Evolutionary conservation across 2,113 vertebrate genomes (phyloP), one percentile per base, ranked within the genome.

Genomic region (Peromyscus polionotus): DNA sequence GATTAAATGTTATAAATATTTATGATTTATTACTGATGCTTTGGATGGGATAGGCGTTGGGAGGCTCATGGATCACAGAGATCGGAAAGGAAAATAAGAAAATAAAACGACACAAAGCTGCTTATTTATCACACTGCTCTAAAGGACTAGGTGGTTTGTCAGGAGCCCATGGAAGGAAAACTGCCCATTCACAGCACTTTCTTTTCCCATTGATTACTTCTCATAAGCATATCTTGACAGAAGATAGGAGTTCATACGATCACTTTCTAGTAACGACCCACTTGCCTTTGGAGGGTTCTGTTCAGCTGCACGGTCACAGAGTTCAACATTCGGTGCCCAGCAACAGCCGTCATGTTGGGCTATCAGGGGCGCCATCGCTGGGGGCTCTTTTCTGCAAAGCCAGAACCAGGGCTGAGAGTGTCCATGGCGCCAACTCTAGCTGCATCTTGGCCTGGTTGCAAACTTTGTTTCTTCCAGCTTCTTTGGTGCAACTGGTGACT

Each of bases 1-100:
- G 98, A 97, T 97, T 96, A 97, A 98, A 95, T 88, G 95, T 91
- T 93, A 97, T 98, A 97, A 97, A 98, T 98, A 98, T 98, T 96
- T 95, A 97, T 98, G 96, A 97, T 97, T 97, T 97, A 98, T 97
- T 93, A 80, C 91, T 20, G 81, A 95, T 96, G 96, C 95, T 95
- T 95, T 89, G 91, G 93, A 90, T 96, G 57, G 81, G 86, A n/a
- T 83, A 72, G 95, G 93, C 59, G 42, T 92, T 95, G 92, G 96
- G 91, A 97, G 87, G 68, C 97, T 96, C 94, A 39, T 97, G 96
- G 97, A 97, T 97, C 97, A 96, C 54, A 88, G 88, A 13, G 73
- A 96, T 93, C 91, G 81, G 88, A 89, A 93, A 92, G 85, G 81
- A 96, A 95, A 95, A 92, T 79, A 96, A 95, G 80, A 95, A 97